Evolutionary conservation across 1,140 invertebrate species (phyloP).

Genomic region (Zaprionus kolodkinae): DNA sequence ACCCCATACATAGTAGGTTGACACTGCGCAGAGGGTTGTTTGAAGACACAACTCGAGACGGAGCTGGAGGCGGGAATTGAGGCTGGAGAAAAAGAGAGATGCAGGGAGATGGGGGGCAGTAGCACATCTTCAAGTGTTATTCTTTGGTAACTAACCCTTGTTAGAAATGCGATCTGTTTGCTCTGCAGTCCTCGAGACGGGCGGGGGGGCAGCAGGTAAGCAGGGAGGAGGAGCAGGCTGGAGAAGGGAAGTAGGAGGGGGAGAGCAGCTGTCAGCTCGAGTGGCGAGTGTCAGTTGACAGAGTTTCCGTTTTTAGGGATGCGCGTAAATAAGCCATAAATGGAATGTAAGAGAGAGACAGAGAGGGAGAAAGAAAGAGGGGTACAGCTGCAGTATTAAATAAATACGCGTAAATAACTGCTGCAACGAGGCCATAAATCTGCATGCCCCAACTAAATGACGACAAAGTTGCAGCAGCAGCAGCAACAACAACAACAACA

Average conservation of each 20-base stretch:
- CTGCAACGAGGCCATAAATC: slow-evolving; percentile 64
- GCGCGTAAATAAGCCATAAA: slow-evolving; percentile 73
- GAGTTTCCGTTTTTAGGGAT: slow-evolving; percentile 66
- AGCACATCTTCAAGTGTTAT: slow-evolving; percentile 70
- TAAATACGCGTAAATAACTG: slow-evolving; percentile 68
- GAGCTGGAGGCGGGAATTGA: neutral
- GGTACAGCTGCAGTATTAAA: slow-evolving; percentile 38
- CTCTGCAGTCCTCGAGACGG: slow-evolving; percentile 13
- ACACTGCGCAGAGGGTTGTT: slow-evolving; percentile 47
- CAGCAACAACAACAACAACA: slow-evolving; percentile 38
- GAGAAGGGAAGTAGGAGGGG: too few species aligned
- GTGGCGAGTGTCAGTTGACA: slow-evolving; percentile 69
- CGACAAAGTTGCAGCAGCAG: slow-evolving; percentile 18
- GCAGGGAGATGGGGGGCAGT: neutral
- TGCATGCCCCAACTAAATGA: slow-evolving; percentile 74
- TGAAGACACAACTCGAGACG: slow-evolving; percentile 7
- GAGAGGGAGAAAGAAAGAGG: neutral
- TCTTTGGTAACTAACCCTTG: slow-evolving; percentile 68
- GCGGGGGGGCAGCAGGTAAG: slow-evolving; percentile 40
- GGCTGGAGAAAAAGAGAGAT: too few species aligned
- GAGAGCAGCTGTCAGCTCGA: slow-evolving; percentile 43
- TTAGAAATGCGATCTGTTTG: slow-evolving; percentile 74
- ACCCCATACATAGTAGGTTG: slow-evolving; percentile 19
- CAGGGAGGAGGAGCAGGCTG: neutral
- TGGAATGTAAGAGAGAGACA: slow-evolving; percentile 22